These are phyloP conservation scores for Aspidiotus destructor DNA, from an alignment of 2,888 invertebrate genomes.

Conservation along the genomic window DNA sequence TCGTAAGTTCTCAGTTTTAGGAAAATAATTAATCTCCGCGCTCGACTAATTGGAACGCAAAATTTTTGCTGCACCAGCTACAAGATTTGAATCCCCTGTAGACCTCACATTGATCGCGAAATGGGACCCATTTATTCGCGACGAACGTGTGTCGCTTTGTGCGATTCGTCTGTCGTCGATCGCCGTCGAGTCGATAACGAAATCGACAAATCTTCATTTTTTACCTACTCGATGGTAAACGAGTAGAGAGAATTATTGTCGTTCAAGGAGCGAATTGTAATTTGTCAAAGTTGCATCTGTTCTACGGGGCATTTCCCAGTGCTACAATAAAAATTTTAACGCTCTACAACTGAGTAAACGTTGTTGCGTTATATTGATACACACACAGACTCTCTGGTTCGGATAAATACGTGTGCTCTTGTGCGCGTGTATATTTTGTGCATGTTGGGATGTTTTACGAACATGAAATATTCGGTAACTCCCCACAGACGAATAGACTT, in stretches of 20 bases:
- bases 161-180: no score
- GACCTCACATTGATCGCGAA: no score
- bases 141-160: no score
- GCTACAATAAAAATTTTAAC: slow-evolving; percentile 23
- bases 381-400: neutral
- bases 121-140: no score
- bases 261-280: slow-evolving; percentile 10
- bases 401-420: neutral
- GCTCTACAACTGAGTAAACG: slow-evolving; percentile 1
- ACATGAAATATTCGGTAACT: slow-evolving; percentile 22
- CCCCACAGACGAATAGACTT: slow-evolving; percentile 18
- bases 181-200: no score
- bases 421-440: neutral
- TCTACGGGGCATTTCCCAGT: slow-evolving; percentile 15
- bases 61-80: no score
- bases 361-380: neutral
- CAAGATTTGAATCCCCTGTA: no score
- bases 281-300: slow-evolving; percentile 21
- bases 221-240: slow-evolving; percentile 4
- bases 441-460: slow-evolving; percentile 1
- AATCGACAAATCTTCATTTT: neutral
- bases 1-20: no score
- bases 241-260: slow-evolving; percentile 1
- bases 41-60: no score
- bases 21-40: no score